Base-by-base conservation (phyloP, 2,113 vertebrate species). In the Alectura lathami region DNA sequence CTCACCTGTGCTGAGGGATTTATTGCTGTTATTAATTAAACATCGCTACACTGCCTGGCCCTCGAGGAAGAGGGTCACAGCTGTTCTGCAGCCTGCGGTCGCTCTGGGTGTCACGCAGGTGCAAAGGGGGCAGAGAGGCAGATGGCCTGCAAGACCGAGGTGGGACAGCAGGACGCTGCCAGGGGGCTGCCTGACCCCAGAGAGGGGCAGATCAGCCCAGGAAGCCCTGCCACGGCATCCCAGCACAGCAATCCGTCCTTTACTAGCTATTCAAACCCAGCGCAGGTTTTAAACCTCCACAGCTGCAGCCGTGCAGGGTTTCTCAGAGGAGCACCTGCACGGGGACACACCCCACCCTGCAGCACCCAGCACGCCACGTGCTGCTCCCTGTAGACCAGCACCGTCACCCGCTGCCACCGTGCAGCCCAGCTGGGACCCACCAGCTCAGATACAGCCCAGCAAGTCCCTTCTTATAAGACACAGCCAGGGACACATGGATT, bases 281-380 rank as follows among this genome's bases (percentile, higher is more conserved):
- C 0, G 1, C 0, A 26, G 54, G 8, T 11, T 43, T 50, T 6
- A 12, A 32, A 11, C 42, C 13, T 5, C 2, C 42, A 17, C 8
- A 32, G 62, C 18, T 32, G 30, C 30, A 60, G 32, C 9, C 30
- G 1, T 17, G 40, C 40, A 32, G n/a, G 11, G 23, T 15, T 36
- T 38, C 77, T 21, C 7, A 16, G 36, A 3, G 6, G 0, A 40
- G 17, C 5, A 0, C 6, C n/a, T 57, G 50, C 64, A 5, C 0
- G 0, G 24, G 36, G 40, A 3, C 0, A 3, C 45, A 6, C 36
- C 48, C 45, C 26, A 6, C 2, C 17, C 51, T 17, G 34, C 53
- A 51, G 3, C 43, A 50, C 21, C 24, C 51, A 63, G 38, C 50
- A 4, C 62, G 8, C 70, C 4, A 2, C 0, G 1, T 10, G 59